Percentiles rank a stretch among this genome's conserved stretches.
These are phyloP conservation scores for Sclerurus mexicanus DNA, from an alignment of 2,113 vertebrate species.

Conservation along the genomic window DNA sequence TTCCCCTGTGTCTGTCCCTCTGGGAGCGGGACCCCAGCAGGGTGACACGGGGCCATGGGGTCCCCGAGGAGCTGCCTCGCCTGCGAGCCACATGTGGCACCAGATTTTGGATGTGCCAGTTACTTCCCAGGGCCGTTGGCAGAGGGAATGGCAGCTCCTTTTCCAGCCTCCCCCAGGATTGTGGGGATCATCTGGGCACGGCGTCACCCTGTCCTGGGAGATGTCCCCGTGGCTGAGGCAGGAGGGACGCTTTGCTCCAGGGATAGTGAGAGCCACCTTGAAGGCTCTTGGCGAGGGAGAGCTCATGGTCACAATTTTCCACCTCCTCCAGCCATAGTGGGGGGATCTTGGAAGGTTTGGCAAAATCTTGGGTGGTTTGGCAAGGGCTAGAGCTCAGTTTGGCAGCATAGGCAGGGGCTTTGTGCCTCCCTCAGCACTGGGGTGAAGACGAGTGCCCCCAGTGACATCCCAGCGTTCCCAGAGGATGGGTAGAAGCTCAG, in stretches of 20 bases:
- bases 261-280: accelerated
- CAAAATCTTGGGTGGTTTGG: constrained; percentile 22
- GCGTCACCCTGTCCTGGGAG: accelerated
- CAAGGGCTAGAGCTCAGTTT: constrained; percentile 29
- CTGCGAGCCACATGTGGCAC: accelerated
- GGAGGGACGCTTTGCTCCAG: not conserved
- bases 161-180: not conserved
- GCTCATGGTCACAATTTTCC: not conserved
- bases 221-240: accelerated
- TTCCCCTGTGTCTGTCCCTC: accelerated
- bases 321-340: not conserved
- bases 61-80: accelerated
- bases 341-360: constrained; percentile 32
- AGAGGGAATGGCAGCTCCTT: not conserved
- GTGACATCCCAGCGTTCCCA: accelerated
- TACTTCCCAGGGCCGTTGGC: accelerated
- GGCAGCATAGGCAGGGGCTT: constrained; percentile 58
- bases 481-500: not conserved
- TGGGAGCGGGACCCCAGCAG: accelerated
- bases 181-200: accelerated
- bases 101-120: accelerated
- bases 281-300: accelerated
- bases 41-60: accelerated
- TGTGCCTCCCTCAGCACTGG: not conserved
- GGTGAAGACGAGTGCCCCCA: accelerated